A percentile compares a stretch with the other conserved stretches of the same genome.
phyloP scores from a whole-genome alignment of 1,140 invertebrate species.

The Tetramorium simillimum region DNA sequence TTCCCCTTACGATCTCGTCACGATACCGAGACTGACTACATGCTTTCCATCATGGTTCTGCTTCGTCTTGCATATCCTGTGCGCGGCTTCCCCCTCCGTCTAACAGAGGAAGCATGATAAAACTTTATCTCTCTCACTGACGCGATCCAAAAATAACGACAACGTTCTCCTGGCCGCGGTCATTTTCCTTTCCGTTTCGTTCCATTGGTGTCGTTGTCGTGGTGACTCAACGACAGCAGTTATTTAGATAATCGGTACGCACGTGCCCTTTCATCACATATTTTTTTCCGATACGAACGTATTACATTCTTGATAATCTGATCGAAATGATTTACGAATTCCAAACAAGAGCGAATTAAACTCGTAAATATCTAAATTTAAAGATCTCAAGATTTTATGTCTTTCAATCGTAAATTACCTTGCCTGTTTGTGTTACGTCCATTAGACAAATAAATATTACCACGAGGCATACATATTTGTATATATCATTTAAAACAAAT shows the following conservation, averaged over 20 bases:
- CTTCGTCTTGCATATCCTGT: slow-evolving; percentile 26
- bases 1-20: not conserved
- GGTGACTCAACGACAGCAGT: not conserved
- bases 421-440: not conserved
- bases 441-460: not conserved
- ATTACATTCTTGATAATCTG: not conserved
- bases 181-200: not conserved
- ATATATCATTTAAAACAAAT: not conserved
- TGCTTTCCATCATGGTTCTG: slow-evolving; percentile 1
- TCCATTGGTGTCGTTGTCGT: not conserved
- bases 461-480: not conserved
- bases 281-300: not conserved
- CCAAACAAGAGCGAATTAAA: not conserved
- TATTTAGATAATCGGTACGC: slow-evolving; percentile 26
- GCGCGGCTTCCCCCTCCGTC: not conserved
- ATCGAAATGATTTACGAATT: not conserved
- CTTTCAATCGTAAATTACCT: not conserved
- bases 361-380: not conserved
- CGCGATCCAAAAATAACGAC: slow-evolving; percentile 71
- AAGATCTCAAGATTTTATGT: not conserved
- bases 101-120: slow-evolving; percentile 64
- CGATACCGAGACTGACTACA: not conserved
- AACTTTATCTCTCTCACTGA: slow-evolving; percentile 65
- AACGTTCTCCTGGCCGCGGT: not conserved
- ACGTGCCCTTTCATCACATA: not conserved